Percentiles rank a stretch among this genome's conserved stretches.
These are phyloP conservation scores for Physella acuta DNA, from an alignment of 1,140 invertebrate genomes.

Conservation along the genomic window DNA sequence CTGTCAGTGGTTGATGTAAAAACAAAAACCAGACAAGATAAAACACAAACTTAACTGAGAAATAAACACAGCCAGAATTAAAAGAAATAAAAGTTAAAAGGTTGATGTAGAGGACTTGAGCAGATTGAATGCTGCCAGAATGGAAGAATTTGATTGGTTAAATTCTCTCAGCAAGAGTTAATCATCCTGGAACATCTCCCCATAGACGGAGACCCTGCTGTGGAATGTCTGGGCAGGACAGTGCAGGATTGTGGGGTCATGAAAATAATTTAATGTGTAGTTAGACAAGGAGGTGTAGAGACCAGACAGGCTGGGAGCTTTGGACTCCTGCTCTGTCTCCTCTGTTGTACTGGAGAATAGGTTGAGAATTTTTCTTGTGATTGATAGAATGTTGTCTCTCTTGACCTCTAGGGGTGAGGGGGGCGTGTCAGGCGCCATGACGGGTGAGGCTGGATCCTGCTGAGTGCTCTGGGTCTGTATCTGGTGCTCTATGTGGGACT, in stretches of 20 bases:
- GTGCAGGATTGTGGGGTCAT: conserved; percentile 65
- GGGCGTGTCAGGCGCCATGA: neutral
- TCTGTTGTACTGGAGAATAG: conserved; percentile 14
- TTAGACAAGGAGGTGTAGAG: conserved; percentile 66
- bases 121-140: no score
- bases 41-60: no score
- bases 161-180: conserved; percentile 4
- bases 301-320: conserved; percentile 65
- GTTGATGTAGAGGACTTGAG: no score
- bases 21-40: no score
- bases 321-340: conserved; percentile 32
- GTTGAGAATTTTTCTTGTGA: conserved; percentile 27
- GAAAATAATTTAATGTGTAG: conserved; percentile 62
- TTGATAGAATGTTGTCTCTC: conserved; percentile 16
- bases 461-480: neutral
- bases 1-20: no score
- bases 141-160: no score
- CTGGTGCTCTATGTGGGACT: neutral
- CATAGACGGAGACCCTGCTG: conserved; percentile 72
- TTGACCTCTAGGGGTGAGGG: neutral
- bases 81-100: no score
- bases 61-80: no score
- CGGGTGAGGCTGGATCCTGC: neutral
- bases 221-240: conserved; percentile 73
- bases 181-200: conserved; percentile 63